These are phyloP conservation scores for Neoascia interrupta DNA, from an alignment of 2,888 invertebrate genomes.

Conservation along the genomic window DNA sequence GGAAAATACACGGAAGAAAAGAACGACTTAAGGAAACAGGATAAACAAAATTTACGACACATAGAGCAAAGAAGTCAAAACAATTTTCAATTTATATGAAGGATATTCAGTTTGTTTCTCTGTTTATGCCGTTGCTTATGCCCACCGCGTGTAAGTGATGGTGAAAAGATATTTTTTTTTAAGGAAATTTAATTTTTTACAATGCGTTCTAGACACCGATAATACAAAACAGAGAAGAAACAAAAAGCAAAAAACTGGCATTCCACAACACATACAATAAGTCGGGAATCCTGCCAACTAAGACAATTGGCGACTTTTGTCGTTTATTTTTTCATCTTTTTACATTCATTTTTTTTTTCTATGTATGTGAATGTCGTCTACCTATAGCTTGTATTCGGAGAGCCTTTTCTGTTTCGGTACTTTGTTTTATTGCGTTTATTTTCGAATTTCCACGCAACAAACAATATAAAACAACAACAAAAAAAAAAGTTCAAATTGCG, in stretches of 20 bases:
- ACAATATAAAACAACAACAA: background rate
- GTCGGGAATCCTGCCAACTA: slow-evolving; percentile 41
- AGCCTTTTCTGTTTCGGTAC: slow-evolving; percentile 11
- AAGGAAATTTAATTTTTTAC: slow-evolving; percentile 56
- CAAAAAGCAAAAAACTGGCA: slow-evolving; percentile 11
- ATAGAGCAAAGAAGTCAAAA: slow-evolving; percentile 53
- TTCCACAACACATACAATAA: background rate
- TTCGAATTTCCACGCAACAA: slow-evolving; percentile 26
- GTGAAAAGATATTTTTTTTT: slow-evolving; percentile 12
- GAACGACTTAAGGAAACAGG: slow-evolving; percentile 19
- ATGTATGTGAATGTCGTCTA: slow-evolving; percentile 10
- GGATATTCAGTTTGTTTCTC: slow-evolving; percentile 5
- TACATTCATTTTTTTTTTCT: background rate
- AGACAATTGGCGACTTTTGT: slow-evolving; percentile 60
- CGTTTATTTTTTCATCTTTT: slow-evolving; percentile 8
- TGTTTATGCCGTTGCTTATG: background rate
- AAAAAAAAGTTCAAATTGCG: background rate
- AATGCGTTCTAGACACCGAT: slow-evolving; percentile 53
- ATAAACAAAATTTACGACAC: slow-evolving; percentile 62
- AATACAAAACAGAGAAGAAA: slow-evolving; percentile 26
- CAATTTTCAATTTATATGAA: slow-evolving; percentile 55
- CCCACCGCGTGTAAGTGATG: background rate
- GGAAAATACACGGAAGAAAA: background rate
- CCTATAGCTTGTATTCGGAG: background rate
- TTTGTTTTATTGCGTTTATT: slow-evolving; percentile 42